These are phyloP conservation scores for Florisuga fusca DNA, from an alignment of 2,797 vertebrate species.

Conservation along the genomic window DNA sequence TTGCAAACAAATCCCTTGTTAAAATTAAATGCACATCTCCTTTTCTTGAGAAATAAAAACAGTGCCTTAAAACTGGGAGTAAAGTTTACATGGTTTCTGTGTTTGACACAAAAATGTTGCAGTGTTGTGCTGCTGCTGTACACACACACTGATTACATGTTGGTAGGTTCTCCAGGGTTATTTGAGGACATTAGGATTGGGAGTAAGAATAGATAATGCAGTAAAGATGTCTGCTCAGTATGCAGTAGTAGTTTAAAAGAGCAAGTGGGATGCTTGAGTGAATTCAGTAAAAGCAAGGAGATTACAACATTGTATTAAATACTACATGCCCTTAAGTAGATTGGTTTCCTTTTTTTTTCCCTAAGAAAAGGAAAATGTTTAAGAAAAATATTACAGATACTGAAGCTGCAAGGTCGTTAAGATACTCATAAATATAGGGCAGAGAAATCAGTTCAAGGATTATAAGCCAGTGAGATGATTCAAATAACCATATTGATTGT, in stretches of 20 bases:
- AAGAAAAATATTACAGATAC: background rate
- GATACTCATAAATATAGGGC: background rate
- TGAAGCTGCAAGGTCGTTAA: background rate
- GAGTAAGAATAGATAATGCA: background rate
- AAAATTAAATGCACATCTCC: background rate
- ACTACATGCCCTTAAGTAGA: background rate
- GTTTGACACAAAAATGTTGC: background rate
- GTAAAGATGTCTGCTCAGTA: conserved; percentile 54
- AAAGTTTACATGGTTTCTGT: background rate
- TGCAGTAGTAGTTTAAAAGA: conserved; percentile 51
- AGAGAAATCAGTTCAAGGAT: background rate
- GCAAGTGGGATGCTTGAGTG: conserved; percentile 42
- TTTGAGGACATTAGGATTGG: conserved; percentile 50
- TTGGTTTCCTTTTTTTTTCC: background rate
- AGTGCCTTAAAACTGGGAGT: background rate
- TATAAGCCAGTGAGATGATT: background rate
- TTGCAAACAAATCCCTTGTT: background rate
- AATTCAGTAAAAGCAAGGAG: conserved; percentile 25
- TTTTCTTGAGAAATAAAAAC: background rate
- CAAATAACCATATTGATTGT: background rate
- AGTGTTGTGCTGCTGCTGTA: background rate
- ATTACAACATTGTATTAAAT: conserved; percentile 14
- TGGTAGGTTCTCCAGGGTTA: conserved; percentile 37
- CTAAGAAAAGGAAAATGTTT: background rate
- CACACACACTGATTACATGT: background rate